phyloP scores from a whole-genome alignment of 2,888 invertebrate species.

The Conops quadrifasciatus region DNA sequence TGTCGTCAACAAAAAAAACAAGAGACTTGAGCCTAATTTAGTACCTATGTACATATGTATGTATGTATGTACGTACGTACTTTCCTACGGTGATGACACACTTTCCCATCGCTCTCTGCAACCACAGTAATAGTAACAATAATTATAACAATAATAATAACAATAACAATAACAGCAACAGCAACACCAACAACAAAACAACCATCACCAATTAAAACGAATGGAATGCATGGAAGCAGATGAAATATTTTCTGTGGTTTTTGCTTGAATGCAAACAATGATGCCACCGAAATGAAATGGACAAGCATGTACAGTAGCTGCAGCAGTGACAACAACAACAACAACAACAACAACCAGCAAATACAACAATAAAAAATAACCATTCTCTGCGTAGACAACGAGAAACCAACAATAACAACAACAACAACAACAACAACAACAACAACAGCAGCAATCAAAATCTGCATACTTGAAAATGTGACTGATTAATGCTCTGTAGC shows the following conservation, averaged over 20 bases:
- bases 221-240: constrained; percentile 14
- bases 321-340: not conserved
- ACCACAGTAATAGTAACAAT: no score
- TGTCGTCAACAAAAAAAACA: no score
- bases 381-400: no score
- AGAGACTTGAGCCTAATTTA: no score
- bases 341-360: not conserved
- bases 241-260: constrained; percentile 20
- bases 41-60: no score
- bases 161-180: not conserved
- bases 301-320: not conserved
- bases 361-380: no score
- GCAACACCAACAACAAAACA: no score
- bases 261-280: constrained; percentile 22
- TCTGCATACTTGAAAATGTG: not conserved
- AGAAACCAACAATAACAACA: not conserved
- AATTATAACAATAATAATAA: not conserved
- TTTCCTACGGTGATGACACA: no score
- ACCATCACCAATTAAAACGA: constrained; percentile 7
- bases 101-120: no score
- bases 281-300: not conserved
- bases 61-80: no score
- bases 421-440: not conserved
- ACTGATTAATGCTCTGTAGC: constrained; percentile 1
- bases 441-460: not conserved